These are phyloP conservation scores for Gymnosoma rotundatum DNA, from an alignment of 2,888 invertebrate genomes.

Conservation along the genomic window DNA sequence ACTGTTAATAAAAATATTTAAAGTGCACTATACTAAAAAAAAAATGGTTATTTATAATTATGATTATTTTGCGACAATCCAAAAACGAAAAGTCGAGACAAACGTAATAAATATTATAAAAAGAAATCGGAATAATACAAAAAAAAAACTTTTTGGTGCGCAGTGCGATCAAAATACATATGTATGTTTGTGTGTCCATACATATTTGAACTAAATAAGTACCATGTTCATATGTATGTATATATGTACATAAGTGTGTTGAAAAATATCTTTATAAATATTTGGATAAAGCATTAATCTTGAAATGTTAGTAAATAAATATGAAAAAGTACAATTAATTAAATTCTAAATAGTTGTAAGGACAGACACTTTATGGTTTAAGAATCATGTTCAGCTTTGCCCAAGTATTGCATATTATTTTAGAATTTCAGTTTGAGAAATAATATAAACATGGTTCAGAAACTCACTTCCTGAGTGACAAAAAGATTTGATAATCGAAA, in stretches of 20 bases:
- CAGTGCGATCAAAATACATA: slow-evolving; percentile 12
- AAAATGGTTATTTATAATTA: not conserved
- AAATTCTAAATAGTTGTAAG: slow-evolving; percentile 52
- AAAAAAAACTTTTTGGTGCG: slow-evolving; percentile 33
- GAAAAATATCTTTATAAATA: not conserved
- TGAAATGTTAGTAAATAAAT: slow-evolving; percentile 31
- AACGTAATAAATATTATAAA: not conserved
- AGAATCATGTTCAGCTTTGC: slow-evolving; percentile 52
- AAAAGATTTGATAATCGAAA: slow-evolving; percentile 76
- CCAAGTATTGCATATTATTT: slow-evolving; percentile 13
- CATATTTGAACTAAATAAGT: slow-evolving; percentile 3
- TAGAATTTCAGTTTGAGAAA: slow-evolving; percentile 17
- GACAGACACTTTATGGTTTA: slow-evolving; percentile 55
- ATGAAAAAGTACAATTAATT: slow-evolving; percentile 47
- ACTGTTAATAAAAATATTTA: slow-evolving; percentile 15
- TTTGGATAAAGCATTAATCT: slow-evolving; percentile 42
- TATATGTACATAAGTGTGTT: not conserved
- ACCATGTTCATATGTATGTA: slow-evolving; percentile 22
- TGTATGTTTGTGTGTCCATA: no score
- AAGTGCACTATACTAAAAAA: slow-evolving; percentile 42
- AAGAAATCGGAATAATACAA: not conserved
- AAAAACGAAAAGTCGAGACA: not conserved
- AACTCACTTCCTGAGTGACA: slow-evolving; percentile 68
- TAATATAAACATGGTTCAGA: slow-evolving; percentile 70
- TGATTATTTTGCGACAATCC: not conserved